A percentile compares a stretch with the other conserved stretches of the same genome.
These are phyloP conservation scores for Mormoops blainvillei DNA, from an alignment of 2,113 vertebrate genomes.

Conservation along the genomic window DNA sequence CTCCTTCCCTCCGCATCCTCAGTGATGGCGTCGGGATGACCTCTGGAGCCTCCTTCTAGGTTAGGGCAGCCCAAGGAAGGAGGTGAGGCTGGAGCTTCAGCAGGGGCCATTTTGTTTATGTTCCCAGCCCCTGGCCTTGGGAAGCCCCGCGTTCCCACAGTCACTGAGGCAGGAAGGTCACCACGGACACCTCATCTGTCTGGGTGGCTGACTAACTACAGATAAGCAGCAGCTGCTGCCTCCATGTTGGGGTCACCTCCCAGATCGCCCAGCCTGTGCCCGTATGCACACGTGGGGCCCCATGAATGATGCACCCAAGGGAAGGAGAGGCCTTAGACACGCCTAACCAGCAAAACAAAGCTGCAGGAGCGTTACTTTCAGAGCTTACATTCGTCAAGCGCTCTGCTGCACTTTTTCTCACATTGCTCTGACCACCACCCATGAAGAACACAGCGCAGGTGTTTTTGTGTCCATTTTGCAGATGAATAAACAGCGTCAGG, in stretches of 20 bases:
- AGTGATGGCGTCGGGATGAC: accelerated
- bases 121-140: conserved; percentile 64
- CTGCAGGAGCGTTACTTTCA: accelerated
- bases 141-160: conserved; percentile 75
- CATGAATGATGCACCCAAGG: background rate
- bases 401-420: background rate
- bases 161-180: conserved; percentile 74
- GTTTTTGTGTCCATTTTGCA: conserved; percentile 60
- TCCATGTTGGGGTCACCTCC: background rate
- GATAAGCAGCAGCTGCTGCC: conserved; percentile 65
- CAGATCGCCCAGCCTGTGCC: background rate
- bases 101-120: conserved; percentile 46
- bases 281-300: accelerated
- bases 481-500: conserved; percentile 63
- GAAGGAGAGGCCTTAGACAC: accelerated
- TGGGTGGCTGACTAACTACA: conserved; percentile 45
- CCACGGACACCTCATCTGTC: conserved; percentile 72
- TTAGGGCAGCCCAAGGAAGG: background rate
- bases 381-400: accelerated
- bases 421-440: conserved; percentile 13
- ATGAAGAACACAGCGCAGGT: conserved; percentile 33
- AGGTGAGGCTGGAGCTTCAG: background rate
- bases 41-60: background rate
- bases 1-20: background rate
- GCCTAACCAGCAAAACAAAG: accelerated